Conservation (phyloP, 2,113 vertebrate species). For the Hippolais icterina region DNA sequence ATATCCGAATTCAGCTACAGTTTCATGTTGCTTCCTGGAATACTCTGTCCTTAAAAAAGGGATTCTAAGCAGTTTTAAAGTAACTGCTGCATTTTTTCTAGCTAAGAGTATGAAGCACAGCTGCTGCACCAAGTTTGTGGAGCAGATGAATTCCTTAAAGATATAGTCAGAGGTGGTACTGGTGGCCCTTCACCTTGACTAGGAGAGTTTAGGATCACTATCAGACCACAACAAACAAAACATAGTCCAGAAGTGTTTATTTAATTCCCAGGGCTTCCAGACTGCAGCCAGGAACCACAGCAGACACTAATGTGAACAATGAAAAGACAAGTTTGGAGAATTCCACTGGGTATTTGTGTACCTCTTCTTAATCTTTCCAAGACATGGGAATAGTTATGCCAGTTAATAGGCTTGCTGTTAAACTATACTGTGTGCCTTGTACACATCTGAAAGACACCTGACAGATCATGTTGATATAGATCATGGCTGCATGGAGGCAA, state of each 20-base stretch:
- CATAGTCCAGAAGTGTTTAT: neutral
- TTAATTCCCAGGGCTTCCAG: neutral
- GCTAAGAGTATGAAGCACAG: neutral
- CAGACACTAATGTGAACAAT: neutral
- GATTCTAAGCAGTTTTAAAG: conserved; percentile 12
- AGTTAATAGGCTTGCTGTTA: neutral
- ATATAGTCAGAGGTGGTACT: neutral
- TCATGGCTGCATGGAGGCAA: neutral
- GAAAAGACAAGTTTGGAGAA: neutral
- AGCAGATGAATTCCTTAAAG: neutral
- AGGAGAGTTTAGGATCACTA: neutral
- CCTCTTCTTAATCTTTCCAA: neutral
- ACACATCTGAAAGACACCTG: neutral
- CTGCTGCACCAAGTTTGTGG: neutral
- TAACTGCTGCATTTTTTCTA: neutral
- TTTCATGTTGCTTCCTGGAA: conserved; percentile 31
- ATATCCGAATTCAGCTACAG: neutral
- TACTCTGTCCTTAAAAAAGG: neutral
- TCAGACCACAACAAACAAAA: neutral
- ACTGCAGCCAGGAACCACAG: neutral
- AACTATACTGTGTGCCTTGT: neutral
- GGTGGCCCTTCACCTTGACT: neutral
- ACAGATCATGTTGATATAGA: neutral
- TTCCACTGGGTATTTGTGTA: neutral
- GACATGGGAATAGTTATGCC: fast-evolving